phyloP scores from a whole-genome alignment of 2,113 vertebrate species.

The Melanotaenia duboulayi region DNA sequence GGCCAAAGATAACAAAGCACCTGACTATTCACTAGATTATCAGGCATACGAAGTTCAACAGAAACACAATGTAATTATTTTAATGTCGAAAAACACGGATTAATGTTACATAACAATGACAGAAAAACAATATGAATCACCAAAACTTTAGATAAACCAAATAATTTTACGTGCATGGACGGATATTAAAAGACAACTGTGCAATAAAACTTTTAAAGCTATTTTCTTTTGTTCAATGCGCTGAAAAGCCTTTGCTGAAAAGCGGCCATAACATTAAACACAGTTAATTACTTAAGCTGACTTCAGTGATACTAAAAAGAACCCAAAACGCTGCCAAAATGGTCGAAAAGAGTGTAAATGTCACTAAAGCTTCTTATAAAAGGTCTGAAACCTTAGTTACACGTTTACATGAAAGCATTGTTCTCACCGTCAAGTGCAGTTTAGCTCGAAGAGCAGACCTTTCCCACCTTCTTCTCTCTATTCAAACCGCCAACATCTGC shows the following conservation, averaged over 20 bases:
- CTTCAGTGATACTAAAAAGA: not conserved
- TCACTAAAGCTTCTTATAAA: not conserved
- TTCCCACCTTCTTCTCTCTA: constrained; percentile 5
- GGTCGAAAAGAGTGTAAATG: not conserved
- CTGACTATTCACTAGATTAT: too few relatives aligned
- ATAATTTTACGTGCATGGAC: accelerated
- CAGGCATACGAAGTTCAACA: too few relatives aligned
- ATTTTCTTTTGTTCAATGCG: not conserved
- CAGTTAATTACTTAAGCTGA: not conserved
- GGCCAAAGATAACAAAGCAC: not conserved
- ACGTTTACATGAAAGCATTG: constrained; percentile 34
- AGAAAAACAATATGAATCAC: not conserved
- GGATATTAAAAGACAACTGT: not conserved
- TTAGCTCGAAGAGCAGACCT: not conserved
- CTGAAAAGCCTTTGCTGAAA: not conserved
- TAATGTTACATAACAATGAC: not conserved
- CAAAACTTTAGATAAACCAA: not conserved
- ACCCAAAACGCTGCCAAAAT: not conserved
- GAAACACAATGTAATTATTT: not conserved
- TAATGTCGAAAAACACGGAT: not conserved
- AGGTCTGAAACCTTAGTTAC: constrained; percentile 15
- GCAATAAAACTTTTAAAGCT: not conserved
- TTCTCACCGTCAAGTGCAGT: constrained; percentile 70
- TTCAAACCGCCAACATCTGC: constrained; percentile 59
- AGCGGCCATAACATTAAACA: constrained; percentile 22